Conservation (phyloP, 2,797 vertebrate genomes). For the Myotis pilosus region DNA sequence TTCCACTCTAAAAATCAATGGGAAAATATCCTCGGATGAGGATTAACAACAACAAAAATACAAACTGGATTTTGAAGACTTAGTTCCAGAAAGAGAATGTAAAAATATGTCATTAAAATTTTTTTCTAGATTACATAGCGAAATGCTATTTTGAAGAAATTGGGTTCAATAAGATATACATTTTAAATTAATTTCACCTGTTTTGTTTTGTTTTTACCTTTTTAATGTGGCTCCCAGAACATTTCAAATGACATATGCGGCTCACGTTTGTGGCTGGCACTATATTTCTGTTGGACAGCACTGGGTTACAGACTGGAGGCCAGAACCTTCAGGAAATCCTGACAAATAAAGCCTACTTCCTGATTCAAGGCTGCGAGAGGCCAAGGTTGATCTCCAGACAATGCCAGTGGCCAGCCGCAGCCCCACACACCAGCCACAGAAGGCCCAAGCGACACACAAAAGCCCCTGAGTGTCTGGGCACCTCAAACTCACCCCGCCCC, state of each 20-base stretch:
- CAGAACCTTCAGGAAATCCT: slow-evolving; percentile 72
- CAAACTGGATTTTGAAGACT: neutral
- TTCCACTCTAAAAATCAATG: no score
- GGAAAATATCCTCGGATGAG: no score
- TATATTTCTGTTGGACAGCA: slow-evolving; percentile 58
- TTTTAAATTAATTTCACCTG: slow-evolving; percentile 50
- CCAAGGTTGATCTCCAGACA: slow-evolving; percentile 47
- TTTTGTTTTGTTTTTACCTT: slow-evolving; percentile 3
- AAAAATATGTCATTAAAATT: neutral
- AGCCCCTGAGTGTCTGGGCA: neutral
- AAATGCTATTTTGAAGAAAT: slow-evolving; percentile 37
- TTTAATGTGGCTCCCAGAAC: neutral
- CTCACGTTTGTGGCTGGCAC: slow-evolving; percentile 41
- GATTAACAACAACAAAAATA: neutral
- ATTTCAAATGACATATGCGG: neutral
- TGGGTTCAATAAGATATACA: neutral
- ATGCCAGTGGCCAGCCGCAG: neutral
- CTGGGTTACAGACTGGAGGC: slow-evolving; percentile 62
- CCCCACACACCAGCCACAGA: neutral
- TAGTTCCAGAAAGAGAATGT: neutral
- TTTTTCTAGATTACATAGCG: neutral
- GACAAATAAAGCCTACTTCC: slow-evolving; percentile 64
- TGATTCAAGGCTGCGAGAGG: slow-evolving; percentile 45
- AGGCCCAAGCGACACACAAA: neutral
- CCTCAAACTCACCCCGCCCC: neutral